These are phyloP conservation scores for Syrrhaptes paradoxus DNA, from an alignment of 2,113 vertebrate genomes.

Conservation along the genomic window DNA sequence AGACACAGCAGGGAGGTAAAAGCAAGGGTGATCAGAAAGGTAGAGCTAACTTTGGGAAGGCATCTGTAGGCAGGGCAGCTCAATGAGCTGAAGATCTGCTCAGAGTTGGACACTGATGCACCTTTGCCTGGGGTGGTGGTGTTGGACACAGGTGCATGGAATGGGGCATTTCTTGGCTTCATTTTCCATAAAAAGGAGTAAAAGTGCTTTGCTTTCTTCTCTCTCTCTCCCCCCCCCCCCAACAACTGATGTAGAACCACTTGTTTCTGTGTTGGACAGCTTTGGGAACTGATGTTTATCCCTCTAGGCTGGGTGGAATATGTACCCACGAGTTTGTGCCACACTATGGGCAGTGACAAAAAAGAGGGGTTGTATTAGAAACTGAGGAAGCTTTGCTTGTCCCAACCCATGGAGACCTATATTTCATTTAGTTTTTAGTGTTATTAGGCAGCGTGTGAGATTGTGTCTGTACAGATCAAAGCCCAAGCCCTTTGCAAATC, in stretches of 20 bases:
- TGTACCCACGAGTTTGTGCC: fast-evolving
- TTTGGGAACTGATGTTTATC: not conserved
- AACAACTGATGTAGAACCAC: not conserved
- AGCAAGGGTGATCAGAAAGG: not conserved
- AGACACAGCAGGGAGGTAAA: not conserved
- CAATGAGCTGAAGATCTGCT: not conserved
- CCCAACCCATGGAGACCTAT: not conserved
- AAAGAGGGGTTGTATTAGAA: not conserved
- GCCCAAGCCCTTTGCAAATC: not conserved
- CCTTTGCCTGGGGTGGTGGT: not conserved
- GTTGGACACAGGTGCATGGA: not conserved
- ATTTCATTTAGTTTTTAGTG: not conserved
- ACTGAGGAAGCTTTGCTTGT: not conserved
- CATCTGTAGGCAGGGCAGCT: not conserved
- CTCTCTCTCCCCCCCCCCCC: fast-evolving
- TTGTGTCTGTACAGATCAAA: not conserved
- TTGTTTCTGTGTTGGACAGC: not conserved
- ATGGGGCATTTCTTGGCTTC: not conserved
- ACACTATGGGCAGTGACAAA: not conserved
- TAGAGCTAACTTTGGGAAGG: not conserved
- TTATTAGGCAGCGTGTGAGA: not conserved
- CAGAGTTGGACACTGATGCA: not conserved
- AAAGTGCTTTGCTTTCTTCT: not conserved
- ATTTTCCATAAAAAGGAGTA: not conserved
- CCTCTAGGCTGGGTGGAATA: not conserved